Evolutionary conservation across 1,140 invertebrate species (phyloP).

Genomic region (silkworm (Bombyx mori)): DNA sequence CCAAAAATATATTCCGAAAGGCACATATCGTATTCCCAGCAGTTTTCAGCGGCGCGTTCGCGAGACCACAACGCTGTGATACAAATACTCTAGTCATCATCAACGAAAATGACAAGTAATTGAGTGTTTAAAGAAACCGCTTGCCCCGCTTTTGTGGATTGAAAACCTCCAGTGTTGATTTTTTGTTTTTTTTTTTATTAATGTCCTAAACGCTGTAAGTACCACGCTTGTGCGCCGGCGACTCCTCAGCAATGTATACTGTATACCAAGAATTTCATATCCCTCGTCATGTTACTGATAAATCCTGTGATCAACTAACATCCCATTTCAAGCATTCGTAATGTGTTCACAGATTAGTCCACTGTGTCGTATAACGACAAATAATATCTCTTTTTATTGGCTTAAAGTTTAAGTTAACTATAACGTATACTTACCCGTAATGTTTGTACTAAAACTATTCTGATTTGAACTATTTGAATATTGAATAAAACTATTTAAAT

Average conservation of each 20-base stretch:
- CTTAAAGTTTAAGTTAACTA: not conserved
- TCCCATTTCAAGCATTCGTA: not conserved
- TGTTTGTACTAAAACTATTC: no score
- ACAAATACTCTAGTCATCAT: slow-evolving; percentile 37
- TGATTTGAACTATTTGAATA: no score
- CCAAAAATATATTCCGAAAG: slow-evolving; percentile 51
- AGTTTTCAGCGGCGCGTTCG: slow-evolving; percentile 28
- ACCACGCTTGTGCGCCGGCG: slow-evolving; percentile 22
- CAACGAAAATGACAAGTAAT: slow-evolving; percentile 58
- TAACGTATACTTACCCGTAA: not conserved
- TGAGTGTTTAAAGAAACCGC: slow-evolving; percentile 19
- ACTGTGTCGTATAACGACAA: not conserved
- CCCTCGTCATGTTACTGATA: no score
- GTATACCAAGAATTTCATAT: no score
- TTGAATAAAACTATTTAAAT: no score
- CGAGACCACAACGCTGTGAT: slow-evolving; percentile 30
- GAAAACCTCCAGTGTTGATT: slow-evolving; percentile 10
- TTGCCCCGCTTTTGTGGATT: slow-evolving; percentile 36
- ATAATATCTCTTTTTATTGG: not conserved
- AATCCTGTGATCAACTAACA: no score
- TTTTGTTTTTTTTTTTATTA: slow-evolving; percentile 26
- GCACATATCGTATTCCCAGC: slow-evolving; percentile 48
- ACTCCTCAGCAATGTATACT: no score
- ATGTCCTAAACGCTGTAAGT: slow-evolving; percentile 38
- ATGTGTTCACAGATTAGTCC: not conserved